Conservation (phyloP, 2,797 vertebrate species). For the Rhabdophis nuchalis region DNA sequence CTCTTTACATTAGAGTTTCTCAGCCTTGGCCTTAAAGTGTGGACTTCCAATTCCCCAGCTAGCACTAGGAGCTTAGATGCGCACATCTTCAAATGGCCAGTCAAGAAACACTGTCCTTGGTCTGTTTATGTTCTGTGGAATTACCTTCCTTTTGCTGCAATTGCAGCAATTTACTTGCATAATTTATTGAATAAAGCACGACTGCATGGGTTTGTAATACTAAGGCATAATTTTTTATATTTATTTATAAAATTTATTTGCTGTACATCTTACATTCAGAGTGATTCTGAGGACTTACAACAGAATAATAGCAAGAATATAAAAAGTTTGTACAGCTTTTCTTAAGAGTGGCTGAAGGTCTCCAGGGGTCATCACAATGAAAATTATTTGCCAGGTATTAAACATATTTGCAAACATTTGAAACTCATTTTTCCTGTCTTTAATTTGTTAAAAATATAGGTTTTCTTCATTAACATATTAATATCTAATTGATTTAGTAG, state of each 20-base stretch:
- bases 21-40: neutral
- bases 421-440: neutral
- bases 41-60: neutral
- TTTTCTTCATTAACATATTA: neutral
- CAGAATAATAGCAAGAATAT: neutral
- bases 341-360: neutral
- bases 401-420: neutral
- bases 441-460: neutral
- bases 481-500: neutral
- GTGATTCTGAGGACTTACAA: neutral
- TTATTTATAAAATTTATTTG: neutral
- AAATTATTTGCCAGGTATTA: neutral
- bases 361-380: neutral
- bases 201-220: neutral
- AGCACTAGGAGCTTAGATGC: neutral
- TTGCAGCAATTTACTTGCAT: neutral
- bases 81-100: neutral
- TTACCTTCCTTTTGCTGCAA: neutral
- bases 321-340: neutral
- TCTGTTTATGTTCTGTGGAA: neutral
- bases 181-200: neutral
- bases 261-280: neutral
- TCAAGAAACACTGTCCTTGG: neutral
- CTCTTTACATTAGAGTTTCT: neutral
- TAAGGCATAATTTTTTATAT: neutral